Conservation (phyloP, 2,888 invertebrate species). For the Timandra comae region DNA sequence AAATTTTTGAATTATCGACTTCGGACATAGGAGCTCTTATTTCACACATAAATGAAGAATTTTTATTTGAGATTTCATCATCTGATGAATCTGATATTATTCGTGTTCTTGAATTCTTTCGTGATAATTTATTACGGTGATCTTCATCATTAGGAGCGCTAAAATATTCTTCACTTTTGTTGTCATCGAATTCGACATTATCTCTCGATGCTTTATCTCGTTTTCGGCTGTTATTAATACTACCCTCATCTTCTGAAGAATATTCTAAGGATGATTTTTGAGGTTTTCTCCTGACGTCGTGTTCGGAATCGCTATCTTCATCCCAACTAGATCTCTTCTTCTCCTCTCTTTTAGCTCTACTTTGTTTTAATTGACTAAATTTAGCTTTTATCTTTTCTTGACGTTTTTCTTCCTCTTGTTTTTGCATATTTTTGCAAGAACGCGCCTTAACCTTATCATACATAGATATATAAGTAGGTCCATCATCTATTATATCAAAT, state of each 20-base stretch:
- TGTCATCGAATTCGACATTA: slow-evolving; percentile 50
- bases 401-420: slow-evolving; percentile 91
- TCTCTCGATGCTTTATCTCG: slow-evolving; percentile 68
- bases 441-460: slow-evolving; percentile 97
- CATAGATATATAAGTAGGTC: slow-evolving; percentile 96
- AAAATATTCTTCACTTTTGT: slow-evolving; percentile 67
- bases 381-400: slow-evolving; percentile 92
- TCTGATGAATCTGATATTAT: slow-evolving; percentile 89
- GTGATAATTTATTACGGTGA: slow-evolving; percentile 74
- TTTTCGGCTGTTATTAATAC: slow-evolving; percentile 58
- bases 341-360: slow-evolving; percentile 90
- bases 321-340: slow-evolving; percentile 95
- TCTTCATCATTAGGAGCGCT: slow-evolving; percentile 70
- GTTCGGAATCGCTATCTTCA: slow-evolving; percentile 86
- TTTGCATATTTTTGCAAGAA: slow-evolving; percentile 95
- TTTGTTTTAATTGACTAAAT: slow-evolving; percentile 91
- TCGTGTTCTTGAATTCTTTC: slow-evolving; percentile 82
- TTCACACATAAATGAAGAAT: slow-evolving; percentile 67
- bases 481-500: slow-evolving; percentile 92
- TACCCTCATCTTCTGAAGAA: slow-evolving; percentile 76
- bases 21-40: slow-evolving; percentile 66
- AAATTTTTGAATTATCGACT: slow-evolving; percentile 26
- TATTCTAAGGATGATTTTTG: slow-evolving; percentile 67
- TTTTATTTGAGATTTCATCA: slow-evolving; percentile 76
- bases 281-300: slow-evolving; percentile 52